Base-by-base conservation (phyloP, 2,113 vertebrate genomes). In the Solenodon paradoxus region DNA sequence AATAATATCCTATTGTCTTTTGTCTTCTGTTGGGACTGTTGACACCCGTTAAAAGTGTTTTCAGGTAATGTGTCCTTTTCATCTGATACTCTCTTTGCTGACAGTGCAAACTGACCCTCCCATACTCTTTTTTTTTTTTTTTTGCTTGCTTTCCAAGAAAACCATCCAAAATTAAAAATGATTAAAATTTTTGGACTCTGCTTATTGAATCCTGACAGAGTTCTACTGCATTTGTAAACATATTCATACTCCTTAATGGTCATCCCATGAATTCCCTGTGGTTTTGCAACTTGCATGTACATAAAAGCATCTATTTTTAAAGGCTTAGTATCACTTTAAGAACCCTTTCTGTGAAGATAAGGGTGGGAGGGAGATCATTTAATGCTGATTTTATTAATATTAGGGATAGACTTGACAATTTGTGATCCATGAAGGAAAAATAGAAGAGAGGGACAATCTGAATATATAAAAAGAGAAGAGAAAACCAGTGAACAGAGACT, bases 121-220 rank as follows among this genome's bases (percentile, higher is more conserved):
- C 72, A 32, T 82, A 38, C 32, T 79, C 4, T 83, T 92, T 88
- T 82, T 79, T 45, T 16, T 92, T 90, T 75, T 83, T 92, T 88
- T 82, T 79, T 45, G 20, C 90, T 90, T 75, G 92, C 38, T 4
- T 80, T 74, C 38, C 1, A 83, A 71, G 51, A 90, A 35, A 2
- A 53, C 5, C 22, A 92, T 10, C 15, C 51, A 92, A 64, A 89
- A 79, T 92, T 95, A 79, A 92, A 66, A 20, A 75, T 75, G 79
- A 87, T 51, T 89, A 78, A 42, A n/a, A 32, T 45, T 92, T 94
- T 84, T 83, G 35, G 24, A 42, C 12, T 83, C 83, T 45, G 20
- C 9, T 95, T 92, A 49, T 30, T 92, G 82, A 74, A 66, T 95
- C 89, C 85, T 95, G 74, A 13, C 7, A 61, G 38, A 92, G 61